Percentiles rank a stretch among this genome's conserved stretches.
These are phyloP conservation scores for Dasyornis broadbenti DNA, from an alignment of 2,113 vertebrate species.

Conservation along the genomic window DNA sequence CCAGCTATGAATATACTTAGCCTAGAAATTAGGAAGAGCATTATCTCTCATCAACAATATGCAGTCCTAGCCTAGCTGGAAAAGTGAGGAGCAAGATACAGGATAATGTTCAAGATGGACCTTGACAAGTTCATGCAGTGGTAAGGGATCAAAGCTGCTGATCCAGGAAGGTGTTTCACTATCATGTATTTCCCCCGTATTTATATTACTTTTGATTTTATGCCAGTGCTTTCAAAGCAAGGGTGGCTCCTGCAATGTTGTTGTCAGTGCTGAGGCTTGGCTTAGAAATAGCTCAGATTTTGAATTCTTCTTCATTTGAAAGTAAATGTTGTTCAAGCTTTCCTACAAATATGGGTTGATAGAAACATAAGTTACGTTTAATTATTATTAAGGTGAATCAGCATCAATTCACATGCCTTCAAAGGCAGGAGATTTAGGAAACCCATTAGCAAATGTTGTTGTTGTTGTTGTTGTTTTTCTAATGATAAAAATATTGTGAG, in stretches of 20 bases:
- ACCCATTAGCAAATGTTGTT: not conserved
- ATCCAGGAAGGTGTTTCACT: not conserved
- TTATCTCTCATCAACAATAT: not conserved
- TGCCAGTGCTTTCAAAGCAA: not conserved
- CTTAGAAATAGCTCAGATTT: not conserved
- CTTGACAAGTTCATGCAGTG: not conserved
- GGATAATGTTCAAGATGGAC: not conserved
- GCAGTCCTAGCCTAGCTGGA: not conserved
- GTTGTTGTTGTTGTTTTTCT: not conserved
- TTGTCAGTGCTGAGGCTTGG: not conserved
- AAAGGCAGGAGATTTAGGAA: not conserved
- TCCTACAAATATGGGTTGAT: not conserved
- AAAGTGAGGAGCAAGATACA: not conserved
- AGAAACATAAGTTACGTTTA: not conserved
- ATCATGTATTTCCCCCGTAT: not conserved
- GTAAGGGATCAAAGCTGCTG: not conserved
- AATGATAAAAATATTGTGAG: constrained; percentile 57
- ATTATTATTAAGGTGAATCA: constrained; percentile 4
- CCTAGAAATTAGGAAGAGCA: not conserved
- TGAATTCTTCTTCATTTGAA: not conserved
- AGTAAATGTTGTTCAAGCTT: not conserved
- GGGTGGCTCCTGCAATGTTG: not conserved
- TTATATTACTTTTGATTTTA: not conserved
- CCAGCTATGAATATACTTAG: not conserved
- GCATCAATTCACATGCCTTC: not conserved